phyloP scores from a whole-genome alignment of 2,113 vertebrate species.

The Callochromis pleurospilus region DNA sequence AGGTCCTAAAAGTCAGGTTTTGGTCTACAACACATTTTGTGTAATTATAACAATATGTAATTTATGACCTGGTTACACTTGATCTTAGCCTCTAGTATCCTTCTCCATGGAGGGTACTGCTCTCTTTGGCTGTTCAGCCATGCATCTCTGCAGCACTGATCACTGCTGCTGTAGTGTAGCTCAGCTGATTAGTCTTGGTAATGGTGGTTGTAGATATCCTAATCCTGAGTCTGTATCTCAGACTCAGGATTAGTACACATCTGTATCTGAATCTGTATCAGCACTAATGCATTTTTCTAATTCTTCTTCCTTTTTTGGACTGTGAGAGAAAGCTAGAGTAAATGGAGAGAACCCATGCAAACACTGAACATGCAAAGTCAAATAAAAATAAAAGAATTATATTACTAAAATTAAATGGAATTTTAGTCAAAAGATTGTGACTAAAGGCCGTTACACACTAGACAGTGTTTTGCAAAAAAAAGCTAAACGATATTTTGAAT shows the following conservation, averaged over 20 bases:
- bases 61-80: too few species aligned
- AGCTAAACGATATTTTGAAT: background rate
- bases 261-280: background rate
- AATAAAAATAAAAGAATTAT: background rate
- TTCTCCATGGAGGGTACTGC: too few species aligned
- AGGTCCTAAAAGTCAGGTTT: too few species aligned
- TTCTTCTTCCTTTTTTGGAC: background rate
- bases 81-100: too few species aligned
- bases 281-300: background rate
- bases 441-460: background rate
- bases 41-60: too few species aligned
- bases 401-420: background rate
- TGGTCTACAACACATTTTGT: too few species aligned
- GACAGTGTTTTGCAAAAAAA: background rate
- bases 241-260: accelerated
- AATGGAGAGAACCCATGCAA: background rate
- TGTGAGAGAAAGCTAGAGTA: background rate
- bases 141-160: too few species aligned
- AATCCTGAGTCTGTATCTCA: background rate
- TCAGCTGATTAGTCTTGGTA: too few species aligned
- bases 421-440: background rate
- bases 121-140: too few species aligned
- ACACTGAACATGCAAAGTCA: background rate
- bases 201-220: background rate
- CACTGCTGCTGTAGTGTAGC: too few species aligned